Base-by-base conservation (phyloP, 2,797 vertebrate genomes). In the Gymnopithys bicolor region DNA sequence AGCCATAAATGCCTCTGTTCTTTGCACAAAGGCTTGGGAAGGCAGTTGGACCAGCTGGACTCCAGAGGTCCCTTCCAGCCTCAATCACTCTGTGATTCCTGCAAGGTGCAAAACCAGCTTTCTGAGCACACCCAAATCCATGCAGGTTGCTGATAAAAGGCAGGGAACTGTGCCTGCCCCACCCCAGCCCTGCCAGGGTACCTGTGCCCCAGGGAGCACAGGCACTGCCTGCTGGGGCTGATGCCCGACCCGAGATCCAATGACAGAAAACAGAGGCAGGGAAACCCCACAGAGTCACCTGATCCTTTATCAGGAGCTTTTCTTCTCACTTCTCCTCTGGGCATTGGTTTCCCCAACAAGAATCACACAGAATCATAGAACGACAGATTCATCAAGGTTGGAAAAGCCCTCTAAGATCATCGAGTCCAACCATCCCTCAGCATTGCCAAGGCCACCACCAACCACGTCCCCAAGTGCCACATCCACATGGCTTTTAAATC, bases 341-440 rank as follows among this genome's bases (percentile, higher is more conserved):
- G 39, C 22, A 33, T n/a, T 35, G 28, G 5, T 37, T 80, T 78
- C 27, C 18, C 41, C 74, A 78, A 14, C 5, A 48, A 68, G 45
- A 30, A 70, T 27, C n/a, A 64, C 15, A 8, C 13, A 45, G 35
- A 70, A n/a, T 15, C 22, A 53, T 3, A 30, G 67, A 75, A 37
- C 18, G 35, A 39, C 9, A 28, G 35, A 60, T 14, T 60, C 32
- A 43, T 22, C n/a, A 13, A 37, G 28, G 0, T 45, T 33, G 51
- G 51, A 83, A 76, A 63, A 64, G n/a, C 19, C 19, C 56, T 13
- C n/a, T 12, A 11, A 56, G 49, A 9, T 22, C 58, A 30, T 9
- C 0, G 1, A 62, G 27, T 21, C 41, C 35, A 69, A 23, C 15
- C 1, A 1, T 2, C 11, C 7, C 35, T 45, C 51, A 56, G 70